Base-by-base conservation (phyloP, 2,797 vertebrate species). In the Onychomys torridus region DNA sequence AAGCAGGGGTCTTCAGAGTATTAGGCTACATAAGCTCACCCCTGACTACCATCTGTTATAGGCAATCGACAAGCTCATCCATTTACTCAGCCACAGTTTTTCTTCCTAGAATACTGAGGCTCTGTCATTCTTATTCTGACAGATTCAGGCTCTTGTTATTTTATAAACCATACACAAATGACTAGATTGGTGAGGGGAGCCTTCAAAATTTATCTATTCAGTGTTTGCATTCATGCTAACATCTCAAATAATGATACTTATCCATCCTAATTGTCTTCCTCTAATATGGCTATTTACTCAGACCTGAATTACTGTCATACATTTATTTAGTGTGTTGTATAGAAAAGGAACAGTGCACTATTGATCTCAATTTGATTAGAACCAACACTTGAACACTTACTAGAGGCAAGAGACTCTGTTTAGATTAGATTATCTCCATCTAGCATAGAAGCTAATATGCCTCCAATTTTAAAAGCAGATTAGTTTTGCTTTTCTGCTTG, bases 351-450 rank as follows among this genome's bases (percentile, higher is more conserved):
- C 43, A 93, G 69, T 83, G 23, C 23, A 79, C 57, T 96, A 82
- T 91, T 97, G 79, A 95, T 96, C 81, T 96, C 63, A 90, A 79
- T 67, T 87, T 96, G 67, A 87, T 92, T 93, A 86, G 69, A 93
- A 88, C 23, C 32, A 96, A 46, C 71, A 94, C 67, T 94, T 43
- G 79, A 92, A 92, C 69, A 59, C 91, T 97, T 95, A 92, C 89
- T 43, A 75, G 75, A 89, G 65, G 40, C 75, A 89, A 6, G 91
- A 46, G 25, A 40, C 89, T 77, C 57, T 92, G 77, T 61, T 92
- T 94, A 84, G 63, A 83, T 95, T 84, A 95, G 81, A 83, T 92
- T 43, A 93, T 90, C n/a, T 77, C 65, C 49, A 93, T 87, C 46
- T 91, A 92, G n/a, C 84, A 95, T 59, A 96, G 67, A 86, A 55